Percentiles rank a stretch among this genome's conserved stretches.
Conservation (phyloP, 1,140 invertebrate species). For the Pentalonia nigronervosa region DNA sequence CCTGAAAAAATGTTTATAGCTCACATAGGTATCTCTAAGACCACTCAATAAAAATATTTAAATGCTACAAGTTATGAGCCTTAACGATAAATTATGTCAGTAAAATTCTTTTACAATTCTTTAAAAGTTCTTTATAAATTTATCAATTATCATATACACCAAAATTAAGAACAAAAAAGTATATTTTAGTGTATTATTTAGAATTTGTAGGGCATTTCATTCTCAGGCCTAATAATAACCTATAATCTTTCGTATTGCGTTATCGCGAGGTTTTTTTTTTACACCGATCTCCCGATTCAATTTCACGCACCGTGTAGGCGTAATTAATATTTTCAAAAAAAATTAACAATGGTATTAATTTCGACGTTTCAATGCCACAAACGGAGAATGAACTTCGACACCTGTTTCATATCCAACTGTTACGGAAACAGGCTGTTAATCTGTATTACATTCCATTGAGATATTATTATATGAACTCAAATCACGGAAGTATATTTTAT, state of each 20-base stretch:
- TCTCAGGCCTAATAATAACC: too few species aligned
- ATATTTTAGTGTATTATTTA: too few species aligned
- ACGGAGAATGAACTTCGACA: neutral
- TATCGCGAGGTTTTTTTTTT: neutral
- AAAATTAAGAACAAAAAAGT: too few species aligned
- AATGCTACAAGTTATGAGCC: too few species aligned
- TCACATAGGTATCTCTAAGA: too few species aligned
- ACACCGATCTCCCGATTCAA: neutral
- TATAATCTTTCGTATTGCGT: neutral
- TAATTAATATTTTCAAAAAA: constrained; percentile 8
- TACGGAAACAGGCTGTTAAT: neutral
- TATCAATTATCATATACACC: too few species aligned
- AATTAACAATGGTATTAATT: constrained; percentile 2
- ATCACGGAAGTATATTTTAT: neutral
- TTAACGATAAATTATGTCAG: too few species aligned
- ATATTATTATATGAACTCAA: neutral
- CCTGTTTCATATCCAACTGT: constrained; percentile 30
- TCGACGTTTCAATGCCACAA: neutral
- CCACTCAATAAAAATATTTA: too few species aligned
- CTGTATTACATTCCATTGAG: neutral
- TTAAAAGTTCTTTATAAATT: too few species aligned
- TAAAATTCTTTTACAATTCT: too few species aligned
- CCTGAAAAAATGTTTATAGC: too few species aligned
- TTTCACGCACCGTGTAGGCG: neutral
- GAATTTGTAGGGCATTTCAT: too few species aligned